Evolutionary conservation across 2,797 vertebrate genomes (phyloP).

Genomic region (Hemibagrus guttatus): DNA sequence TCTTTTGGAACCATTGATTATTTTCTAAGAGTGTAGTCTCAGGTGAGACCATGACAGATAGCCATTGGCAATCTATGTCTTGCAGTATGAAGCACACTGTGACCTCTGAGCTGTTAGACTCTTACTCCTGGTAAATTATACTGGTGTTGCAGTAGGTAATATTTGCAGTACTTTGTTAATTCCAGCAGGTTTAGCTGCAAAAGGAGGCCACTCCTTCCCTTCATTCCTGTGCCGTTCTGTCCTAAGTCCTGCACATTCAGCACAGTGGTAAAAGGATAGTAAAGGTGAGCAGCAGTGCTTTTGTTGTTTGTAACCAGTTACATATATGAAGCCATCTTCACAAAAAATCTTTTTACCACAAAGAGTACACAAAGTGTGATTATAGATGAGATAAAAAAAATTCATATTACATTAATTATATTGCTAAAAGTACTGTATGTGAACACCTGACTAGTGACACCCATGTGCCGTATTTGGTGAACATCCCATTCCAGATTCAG

Average conservation of each 20-base stretch:
- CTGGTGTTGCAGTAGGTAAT: background rate
- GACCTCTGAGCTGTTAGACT: slow-evolving; percentile 19
- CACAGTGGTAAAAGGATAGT: background rate
- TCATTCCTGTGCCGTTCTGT: background rate
- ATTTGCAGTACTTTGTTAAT: background rate
- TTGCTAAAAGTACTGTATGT: background rate
- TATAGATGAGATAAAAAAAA: background rate
- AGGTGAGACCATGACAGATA: background rate
- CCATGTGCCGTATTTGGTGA: background rate
- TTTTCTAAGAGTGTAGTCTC: background rate
- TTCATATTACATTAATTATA: background rate
- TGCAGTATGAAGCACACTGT: background rate
- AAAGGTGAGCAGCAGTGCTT: background rate
- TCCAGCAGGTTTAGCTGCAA: background rate
- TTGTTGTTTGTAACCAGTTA: background rate
- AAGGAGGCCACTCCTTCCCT: background rate
- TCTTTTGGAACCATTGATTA: background rate
- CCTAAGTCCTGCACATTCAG: background rate
- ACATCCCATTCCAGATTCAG: background rate
- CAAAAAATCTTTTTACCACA: background rate
- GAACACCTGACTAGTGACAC: background rate
- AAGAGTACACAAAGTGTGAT: background rate
- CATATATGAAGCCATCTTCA: background rate
- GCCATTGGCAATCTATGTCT: background rate
- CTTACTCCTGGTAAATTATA: slow-evolving; percentile 39